These are phyloP conservation scores for Lacanobia oleracea DNA, from an alignment of 2,888 invertebrate genomes.

Conservation along the genomic window DNA sequence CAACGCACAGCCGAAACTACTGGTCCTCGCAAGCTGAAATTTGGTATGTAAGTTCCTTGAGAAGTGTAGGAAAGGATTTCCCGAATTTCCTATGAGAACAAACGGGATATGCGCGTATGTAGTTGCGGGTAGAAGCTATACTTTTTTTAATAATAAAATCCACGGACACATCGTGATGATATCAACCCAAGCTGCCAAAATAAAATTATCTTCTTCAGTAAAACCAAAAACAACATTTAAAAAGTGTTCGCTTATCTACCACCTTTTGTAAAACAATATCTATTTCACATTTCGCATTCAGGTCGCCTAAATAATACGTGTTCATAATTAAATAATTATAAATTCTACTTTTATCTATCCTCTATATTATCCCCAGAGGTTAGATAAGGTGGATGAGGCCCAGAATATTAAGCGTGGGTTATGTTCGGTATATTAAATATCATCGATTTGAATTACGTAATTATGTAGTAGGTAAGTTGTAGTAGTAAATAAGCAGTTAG, in stretches of 20 bases:
- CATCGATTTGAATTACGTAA: constrained; percentile 35
- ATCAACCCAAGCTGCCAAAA: no score
- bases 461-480: constrained; percentile 9
- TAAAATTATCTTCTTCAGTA: no score
- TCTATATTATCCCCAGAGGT: constrained; percentile 35
- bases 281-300: constrained; percentile 36
- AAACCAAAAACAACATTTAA: not conserved
- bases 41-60: no score
- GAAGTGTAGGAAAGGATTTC: no score
- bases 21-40: no score
- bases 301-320: constrained; percentile 44
- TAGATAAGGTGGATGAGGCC: constrained; percentile 15
- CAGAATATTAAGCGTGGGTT: constrained; percentile 51
- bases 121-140: no score
- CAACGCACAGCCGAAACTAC: no score
- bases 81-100: no score
- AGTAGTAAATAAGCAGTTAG: not conserved
- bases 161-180: no score
- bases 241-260: not conserved
- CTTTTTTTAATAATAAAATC: no score
- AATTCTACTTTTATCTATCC: constrained; percentile 56
- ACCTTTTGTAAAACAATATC: not conserved
- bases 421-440: constrained; percentile 41
- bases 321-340: constrained; percentile 54
- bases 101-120: no score